Evolutionary conservation across 2,113 vertebrate species (phyloP).

Genomic region (Pimephales promelas): DNA sequence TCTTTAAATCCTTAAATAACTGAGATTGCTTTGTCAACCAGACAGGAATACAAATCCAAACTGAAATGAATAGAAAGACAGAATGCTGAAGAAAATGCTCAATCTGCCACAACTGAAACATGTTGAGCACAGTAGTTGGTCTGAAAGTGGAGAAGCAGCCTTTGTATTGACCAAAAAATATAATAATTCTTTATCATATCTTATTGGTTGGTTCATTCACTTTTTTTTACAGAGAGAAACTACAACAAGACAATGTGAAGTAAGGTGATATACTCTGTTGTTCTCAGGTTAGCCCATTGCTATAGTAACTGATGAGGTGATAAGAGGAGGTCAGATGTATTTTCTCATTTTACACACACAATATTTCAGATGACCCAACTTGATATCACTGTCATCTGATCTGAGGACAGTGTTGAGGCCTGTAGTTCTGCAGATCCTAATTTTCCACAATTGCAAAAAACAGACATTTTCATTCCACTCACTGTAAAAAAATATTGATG

Average conservation of each 20-base stretch:
- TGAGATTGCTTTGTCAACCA: neutral
- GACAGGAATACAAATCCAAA: constrained; percentile 16
- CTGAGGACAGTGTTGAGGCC: neutral
- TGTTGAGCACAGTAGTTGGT: neutral
- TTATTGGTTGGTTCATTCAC: neutral
- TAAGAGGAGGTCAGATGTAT: neutral
- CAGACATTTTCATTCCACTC: neutral
- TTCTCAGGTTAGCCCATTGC: neutral
- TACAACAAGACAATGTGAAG: neutral
- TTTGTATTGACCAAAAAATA: neutral
- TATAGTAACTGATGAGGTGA: neutral
- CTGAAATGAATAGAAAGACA: neutral
- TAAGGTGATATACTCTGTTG: neutral
- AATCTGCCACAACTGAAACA: neutral
- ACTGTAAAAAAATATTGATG: too few relatives aligned
- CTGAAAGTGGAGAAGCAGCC: neutral
- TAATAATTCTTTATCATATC: neutral
- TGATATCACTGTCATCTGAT: neutral
- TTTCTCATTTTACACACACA: neutral
- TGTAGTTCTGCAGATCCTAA: neutral
- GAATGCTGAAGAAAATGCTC: neutral
- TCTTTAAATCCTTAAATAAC: neutral
- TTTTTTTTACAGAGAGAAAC: too few relatives aligned
- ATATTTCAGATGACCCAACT: neutral
- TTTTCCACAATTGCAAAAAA: neutral